phyloP scores from a whole-genome alignment of 2,888 invertebrate genomes.

The Eupithecia inturbata region DNA sequence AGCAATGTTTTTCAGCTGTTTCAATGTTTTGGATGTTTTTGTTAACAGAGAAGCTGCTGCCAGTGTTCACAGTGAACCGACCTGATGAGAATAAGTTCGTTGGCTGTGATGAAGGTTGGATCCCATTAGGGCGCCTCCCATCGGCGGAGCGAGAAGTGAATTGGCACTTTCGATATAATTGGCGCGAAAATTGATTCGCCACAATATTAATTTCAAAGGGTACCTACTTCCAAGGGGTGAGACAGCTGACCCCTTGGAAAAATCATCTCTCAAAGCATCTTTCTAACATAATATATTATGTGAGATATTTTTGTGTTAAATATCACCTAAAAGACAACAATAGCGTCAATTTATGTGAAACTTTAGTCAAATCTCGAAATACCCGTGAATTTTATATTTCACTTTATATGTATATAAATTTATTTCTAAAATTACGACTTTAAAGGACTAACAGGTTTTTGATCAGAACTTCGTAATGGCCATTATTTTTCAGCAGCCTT shows the following conservation, averaged over 20 bases:
- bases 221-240: neutral
- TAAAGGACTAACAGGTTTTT: neutral
- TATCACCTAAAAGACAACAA: neutral
- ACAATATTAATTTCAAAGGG: conserved; percentile 43
- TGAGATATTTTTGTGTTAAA: neutral
- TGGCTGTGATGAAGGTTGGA: conserved; percentile 21
- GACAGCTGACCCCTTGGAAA: too few relatives aligned
- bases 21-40: too few relatives aligned
- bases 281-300: neutral
- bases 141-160: conserved; percentile 46
- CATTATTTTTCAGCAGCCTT: neutral
- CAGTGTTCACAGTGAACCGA: neutral
- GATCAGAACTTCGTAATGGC: neutral
- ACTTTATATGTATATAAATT: neutral
- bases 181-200: conserved; percentile 49
- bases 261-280: neutral
- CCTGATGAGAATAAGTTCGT: neutral
- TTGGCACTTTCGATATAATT: conserved; percentile 50
- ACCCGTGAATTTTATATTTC: neutral
- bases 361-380: neutral
- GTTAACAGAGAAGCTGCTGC: neutral
- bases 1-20: neutral
- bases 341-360: neutral
- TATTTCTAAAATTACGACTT: neutral
- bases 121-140: conserved; percentile 35